Evolutionary conservation across 2,797 vertebrate genomes (phyloP), one percentile per base, ranked within the genome.

Genomic region (Phrynocephalus forsythii): DNA sequence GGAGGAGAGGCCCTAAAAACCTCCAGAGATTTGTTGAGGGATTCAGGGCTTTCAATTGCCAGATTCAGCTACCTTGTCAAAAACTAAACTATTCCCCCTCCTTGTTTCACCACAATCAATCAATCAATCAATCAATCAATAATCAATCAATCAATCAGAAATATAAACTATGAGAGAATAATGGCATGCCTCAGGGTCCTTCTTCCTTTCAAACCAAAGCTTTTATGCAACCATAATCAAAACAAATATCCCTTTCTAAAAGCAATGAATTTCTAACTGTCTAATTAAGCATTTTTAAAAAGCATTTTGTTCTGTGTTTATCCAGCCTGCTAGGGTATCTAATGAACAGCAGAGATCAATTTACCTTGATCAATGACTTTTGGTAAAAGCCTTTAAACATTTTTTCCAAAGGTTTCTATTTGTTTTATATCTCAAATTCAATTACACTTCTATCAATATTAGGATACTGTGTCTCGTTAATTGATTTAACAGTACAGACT

Each of bases 21-120:
- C 83, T 85, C 10, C 28, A 50, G 79, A 50, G 79, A 75, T 75
- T 73, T 84, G 52, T 38, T 75, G 38, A 86, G 33, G 38, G 33
- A 75, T 56, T 75, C 13, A 20, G 92, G 84, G 15, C 28, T 87
- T 90, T 88, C 90, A 85, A 79, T 94, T 84, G 92, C 71, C 94
- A 87, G 82, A 87, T 93, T 91, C 50, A 33, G 91, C 38, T 86
- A 88, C 88, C 56, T 93, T 82, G 63, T n/a, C 44, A 92, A 91
- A 87, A 71, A 33, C 2, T 90, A 63, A 50, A 84, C 86, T 1
- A 90, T 30, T 86, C 94, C 50, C 88, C 68, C 1, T 11, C 86
- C 38, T 44, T 44, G 38, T 44, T 44, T 44, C 38, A 44, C 38
- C 38, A 44, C 38, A 44, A 44, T 44, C 38, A 44, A 44, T 44